phyloP scores from a whole-genome alignment of 1,140 invertebrate genomes.

The Gryllus bimaculatus region DNA sequence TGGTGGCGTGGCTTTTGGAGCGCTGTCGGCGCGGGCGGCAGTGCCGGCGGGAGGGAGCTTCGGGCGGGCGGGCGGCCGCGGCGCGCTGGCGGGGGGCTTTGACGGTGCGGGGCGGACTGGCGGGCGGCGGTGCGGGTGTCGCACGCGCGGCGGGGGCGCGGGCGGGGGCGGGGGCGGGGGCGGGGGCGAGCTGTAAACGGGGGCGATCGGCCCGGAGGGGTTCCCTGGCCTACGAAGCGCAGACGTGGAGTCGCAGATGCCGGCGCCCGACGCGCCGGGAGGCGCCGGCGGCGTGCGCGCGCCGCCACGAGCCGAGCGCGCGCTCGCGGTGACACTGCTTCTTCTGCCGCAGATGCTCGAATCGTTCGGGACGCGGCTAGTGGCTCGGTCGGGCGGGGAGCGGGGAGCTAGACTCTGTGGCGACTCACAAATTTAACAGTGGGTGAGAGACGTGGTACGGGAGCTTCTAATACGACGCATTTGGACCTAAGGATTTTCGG shows the following conservation, averaged over 20 bases:
- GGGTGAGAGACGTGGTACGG: slow-evolving; percentile 11
- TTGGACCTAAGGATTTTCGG: not conserved
- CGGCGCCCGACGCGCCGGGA: not conserved
- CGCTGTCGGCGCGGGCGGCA: too few relatives aligned
- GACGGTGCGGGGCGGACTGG: too few relatives aligned
- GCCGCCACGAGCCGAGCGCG: not conserved
- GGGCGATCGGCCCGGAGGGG: not conserved
- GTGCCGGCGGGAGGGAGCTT: too few relatives aligned
- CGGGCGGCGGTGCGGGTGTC: not conserved
- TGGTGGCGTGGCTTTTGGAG: too few relatives aligned
- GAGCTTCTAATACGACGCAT: not conserved
- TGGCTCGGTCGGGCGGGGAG: not conserved
- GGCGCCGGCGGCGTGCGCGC: too few relatives aligned
- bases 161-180: too few relatives aligned
- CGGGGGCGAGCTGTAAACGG: not conserved
- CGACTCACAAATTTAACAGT: slow-evolving; percentile 19
- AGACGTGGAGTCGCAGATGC: not conserved
- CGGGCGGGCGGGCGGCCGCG: too few relatives aligned
- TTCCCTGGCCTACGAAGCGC: not conserved
- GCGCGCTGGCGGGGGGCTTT: too few relatives aligned
- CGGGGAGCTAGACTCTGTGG: not conserved
- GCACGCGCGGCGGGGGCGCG: too few relatives aligned
- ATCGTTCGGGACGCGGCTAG: not conserved
- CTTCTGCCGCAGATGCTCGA: not conserved
- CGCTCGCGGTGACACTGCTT: not conserved